These are phyloP conservation scores for Melangyna quadrimaculata DNA, from an alignment of 2,888 invertebrate genomes.

Conservation along the genomic window DNA sequence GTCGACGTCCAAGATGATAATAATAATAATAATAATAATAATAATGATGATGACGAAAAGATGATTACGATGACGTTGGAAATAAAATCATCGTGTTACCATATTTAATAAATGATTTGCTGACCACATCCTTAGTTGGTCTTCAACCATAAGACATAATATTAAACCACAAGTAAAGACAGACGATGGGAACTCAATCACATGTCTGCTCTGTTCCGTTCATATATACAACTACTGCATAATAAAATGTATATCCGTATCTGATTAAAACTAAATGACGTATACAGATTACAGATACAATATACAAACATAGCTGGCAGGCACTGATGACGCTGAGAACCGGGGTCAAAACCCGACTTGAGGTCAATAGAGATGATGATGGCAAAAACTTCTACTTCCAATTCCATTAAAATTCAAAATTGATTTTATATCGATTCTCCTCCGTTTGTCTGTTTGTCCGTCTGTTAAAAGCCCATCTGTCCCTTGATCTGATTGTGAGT, in stretches of 20 bases:
- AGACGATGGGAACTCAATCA: constrained; percentile 22
- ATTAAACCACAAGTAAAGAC: constrained; percentile 29
- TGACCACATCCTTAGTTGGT: constrained; percentile 28
- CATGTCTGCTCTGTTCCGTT: background rate
- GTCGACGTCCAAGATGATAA: too few species aligned
- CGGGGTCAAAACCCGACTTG: background rate
- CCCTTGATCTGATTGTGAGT: constrained; percentile 38
- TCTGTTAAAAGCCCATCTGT: constrained; percentile 20
- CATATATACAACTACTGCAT: background rate
- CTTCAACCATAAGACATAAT: constrained; percentile 16
- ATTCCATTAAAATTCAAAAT: constrained; percentile 29
- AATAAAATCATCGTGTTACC: constrained; percentile 34
- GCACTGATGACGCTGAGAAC: background rate
- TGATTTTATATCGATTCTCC: constrained; percentile 30
- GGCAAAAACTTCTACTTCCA: constrained; percentile 12
- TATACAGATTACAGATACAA: too few species aligned
- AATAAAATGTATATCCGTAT: constrained; percentile 13
- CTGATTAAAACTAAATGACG: constrained; percentile 20
- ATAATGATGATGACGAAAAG: background rate
- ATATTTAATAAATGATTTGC: constrained; percentile 34
- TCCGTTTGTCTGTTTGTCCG: too few species aligned
- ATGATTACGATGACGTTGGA: constrained; percentile 17
- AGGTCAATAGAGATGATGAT: constrained; percentile 8
- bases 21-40: too few species aligned
- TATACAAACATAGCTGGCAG: too few species aligned